phyloP scores from a whole-genome alignment of 1,140 invertebrate species.

The Frieseomelitta varia region DNA sequence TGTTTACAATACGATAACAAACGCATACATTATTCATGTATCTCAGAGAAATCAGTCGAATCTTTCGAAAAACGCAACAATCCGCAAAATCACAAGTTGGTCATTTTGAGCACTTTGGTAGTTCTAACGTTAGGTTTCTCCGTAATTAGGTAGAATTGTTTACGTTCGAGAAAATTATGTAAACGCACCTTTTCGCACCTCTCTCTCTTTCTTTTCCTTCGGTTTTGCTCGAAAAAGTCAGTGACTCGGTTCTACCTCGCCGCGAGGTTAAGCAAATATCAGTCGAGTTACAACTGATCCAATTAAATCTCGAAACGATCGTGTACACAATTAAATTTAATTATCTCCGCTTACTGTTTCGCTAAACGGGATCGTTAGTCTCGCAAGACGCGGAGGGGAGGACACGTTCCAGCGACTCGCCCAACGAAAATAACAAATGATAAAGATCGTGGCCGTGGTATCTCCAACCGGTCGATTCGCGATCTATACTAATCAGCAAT shows the following conservation, averaged over 20 bases:
- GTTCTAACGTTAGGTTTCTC: too few species aligned
- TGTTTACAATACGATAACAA: too few species aligned
- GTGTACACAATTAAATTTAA: conserved; percentile 28
- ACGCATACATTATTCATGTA: too few species aligned
- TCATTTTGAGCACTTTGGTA: too few species aligned
- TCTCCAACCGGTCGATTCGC: conserved; percentile 2
- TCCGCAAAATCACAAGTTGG: too few species aligned
- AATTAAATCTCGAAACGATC: conserved; percentile 2
- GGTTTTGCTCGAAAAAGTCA: not conserved
- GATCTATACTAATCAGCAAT: not conserved
- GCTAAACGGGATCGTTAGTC: conserved; percentile 26
- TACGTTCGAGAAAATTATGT: not conserved
- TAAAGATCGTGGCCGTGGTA: not conserved
- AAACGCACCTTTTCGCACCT: not conserved
- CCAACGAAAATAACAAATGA: conserved; percentile 15
- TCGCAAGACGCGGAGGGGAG: not conserved
- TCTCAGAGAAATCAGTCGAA: too few species aligned
- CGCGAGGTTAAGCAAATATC: conserved; percentile 13
- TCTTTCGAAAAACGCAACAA: too few species aligned
- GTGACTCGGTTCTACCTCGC: not conserved
- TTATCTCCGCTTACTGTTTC: conserved; percentile 27
- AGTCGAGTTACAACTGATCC: not conserved
- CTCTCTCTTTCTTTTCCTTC: not conserved
- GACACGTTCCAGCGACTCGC: not conserved
- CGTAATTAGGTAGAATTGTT: not conserved